Base-by-base conservation (phyloP, 1,140 invertebrate species). In the Drosophila mayri region DNA sequence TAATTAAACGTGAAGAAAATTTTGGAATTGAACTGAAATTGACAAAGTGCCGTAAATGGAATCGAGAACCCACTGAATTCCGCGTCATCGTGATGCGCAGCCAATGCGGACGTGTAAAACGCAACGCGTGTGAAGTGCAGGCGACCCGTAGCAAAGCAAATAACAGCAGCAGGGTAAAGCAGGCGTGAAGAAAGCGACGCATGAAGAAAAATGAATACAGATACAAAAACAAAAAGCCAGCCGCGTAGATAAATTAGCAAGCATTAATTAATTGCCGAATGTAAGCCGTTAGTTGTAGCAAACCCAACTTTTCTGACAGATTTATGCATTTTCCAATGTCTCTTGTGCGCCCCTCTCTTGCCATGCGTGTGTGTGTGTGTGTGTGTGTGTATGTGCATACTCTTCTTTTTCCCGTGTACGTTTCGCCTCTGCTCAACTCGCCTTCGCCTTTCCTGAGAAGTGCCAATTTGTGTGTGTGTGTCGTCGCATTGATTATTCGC, bases 101-200 rank as follows among this genome's bases (percentile, higher is more conserved):
- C 55, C 30, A 74, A 28, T 70, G 73, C 65, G 60, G 66, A 73
- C 59, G 63, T 64, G 60, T 70, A 67, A 68, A 86, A 65, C 60
- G 63, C 63, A 81, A 81, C 77, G 81, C 73, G 77, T 77, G 81
- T 84, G 81, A 46, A 73, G 72, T 84, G 77, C 72, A 81, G 64
- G 62, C 30, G 28, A 44, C 35, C 72, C 59, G 72, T 73, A 82
- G 79, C 73, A 74, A 81, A 71, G 58, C 72, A 76, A 84, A 84
- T 62, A 79, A 71, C 60, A 80, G 50, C 72, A 84, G 76, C 38
- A 47, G 35, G 43, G 49, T 54, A 79, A 43, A 78, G 61, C 49
- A 76, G 37, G 46, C 67, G 57, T 74, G 35, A 54, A 63, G 71
- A 73, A 74, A 75, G 44, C 52, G 71, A 76, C 71, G 73, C 52